These are phyloP conservation scores for Subacronicta megacephala DNA, from an alignment of 2,888 invertebrate genomes.

Conservation along the genomic window DNA sequence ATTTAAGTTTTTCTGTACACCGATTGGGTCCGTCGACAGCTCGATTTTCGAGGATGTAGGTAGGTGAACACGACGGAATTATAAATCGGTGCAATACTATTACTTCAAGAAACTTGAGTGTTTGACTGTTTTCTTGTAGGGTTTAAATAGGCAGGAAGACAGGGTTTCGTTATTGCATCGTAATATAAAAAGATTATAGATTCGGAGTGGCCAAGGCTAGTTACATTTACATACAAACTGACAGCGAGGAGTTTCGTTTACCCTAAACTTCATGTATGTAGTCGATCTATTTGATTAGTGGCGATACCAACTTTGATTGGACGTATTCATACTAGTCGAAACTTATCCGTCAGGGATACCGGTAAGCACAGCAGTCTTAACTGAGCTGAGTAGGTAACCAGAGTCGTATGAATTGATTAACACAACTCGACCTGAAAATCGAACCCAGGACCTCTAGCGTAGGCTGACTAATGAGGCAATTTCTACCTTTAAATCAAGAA, in stretches of 20 bases:
- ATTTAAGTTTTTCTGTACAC: too few species aligned
- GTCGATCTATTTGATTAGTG: slow-evolving; percentile 71
- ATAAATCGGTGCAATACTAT: too few species aligned
- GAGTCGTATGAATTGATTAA: background rate
- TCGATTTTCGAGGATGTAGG: too few species aligned
- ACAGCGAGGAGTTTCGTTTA: slow-evolving; percentile 1
- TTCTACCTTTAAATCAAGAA: too few species aligned
- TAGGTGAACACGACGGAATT: too few species aligned
- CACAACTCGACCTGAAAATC: too few species aligned
- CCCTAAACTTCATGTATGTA: slow-evolving; percentile 11
- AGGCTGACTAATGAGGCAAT: too few species aligned
- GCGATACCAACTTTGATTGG: slow-evolving; percentile 73
- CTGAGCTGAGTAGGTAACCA: background rate
- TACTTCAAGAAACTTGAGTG: too few species aligned
- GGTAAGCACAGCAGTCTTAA: slow-evolving; percentile 9
- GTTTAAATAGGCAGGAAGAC: background rate
- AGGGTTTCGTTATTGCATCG: background rate
- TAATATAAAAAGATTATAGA: background rate
- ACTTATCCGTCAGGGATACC: slow-evolving; percentile 14
- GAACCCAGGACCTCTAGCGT: too few species aligned
- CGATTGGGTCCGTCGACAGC: too few species aligned
- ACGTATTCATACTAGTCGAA: slow-evolving; percentile 64
- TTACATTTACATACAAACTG: background rate
- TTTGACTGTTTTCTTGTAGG: background rate
- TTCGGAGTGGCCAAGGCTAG: background rate